phyloP scores from a whole-genome alignment of 2,888 invertebrate species.

The Drosophila barbarae region DNA sequence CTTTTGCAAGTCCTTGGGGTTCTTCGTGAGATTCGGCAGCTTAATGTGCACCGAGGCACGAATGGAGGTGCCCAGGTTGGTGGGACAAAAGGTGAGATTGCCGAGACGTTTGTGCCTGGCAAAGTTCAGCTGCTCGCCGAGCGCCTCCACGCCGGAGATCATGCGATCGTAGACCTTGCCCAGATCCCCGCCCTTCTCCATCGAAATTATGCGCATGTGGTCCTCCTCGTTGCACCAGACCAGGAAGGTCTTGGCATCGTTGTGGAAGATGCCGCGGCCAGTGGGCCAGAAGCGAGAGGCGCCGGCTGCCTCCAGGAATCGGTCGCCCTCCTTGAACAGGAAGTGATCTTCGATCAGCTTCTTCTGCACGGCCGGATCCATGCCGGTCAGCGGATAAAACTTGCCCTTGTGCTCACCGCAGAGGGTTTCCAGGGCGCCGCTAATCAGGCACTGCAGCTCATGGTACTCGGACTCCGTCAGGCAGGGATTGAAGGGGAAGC shows the following conservation, averaged over 20 bases:
- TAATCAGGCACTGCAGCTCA: constrained; percentile 95
- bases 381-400: constrained; percentile 94
- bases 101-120: constrained; percentile 95
- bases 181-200: constrained; percentile 97
- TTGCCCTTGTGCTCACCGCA: constrained; percentile 94
- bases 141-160: constrained; percentile 92
- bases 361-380: constrained; percentile 96
- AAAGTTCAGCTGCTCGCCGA: constrained; percentile 95
- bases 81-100: constrained; percentile 98
- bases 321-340: constrained; percentile 96
- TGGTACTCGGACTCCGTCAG: constrained; percentile 96
- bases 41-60: constrained; percentile 99
- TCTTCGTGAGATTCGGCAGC: constrained; percentile 93
- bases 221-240: constrained; percentile 99
- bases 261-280: constrained; percentile 98
- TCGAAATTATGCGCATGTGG: constrained; percentile 97
- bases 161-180: constrained; percentile 93
- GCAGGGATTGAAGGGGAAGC: constrained; percentile 98
- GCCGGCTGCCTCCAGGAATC: constrained; percentile 90
- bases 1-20: constrained; percentile 92
- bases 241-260: constrained; percentile 96
- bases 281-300: constrained; percentile 98
- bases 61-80: constrained; percentile 98
- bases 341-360: constrained; percentile 97
- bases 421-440: constrained; percentile 87